Base-by-base conservation (phyloP, 2,888 invertebrate genomes). In the Sinhomidia bicolor region DNA sequence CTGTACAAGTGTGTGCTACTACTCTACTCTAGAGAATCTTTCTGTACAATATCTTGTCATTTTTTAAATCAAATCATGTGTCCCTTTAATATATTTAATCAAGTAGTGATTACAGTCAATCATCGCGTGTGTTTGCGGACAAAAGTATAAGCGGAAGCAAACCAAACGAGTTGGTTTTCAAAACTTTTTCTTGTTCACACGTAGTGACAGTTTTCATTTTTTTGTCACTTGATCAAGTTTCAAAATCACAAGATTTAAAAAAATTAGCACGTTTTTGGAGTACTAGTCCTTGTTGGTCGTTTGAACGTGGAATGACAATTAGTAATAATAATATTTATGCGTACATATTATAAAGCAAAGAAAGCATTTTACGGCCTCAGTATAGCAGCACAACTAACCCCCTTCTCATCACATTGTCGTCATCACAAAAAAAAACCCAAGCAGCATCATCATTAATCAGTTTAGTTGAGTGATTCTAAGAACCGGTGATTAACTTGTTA, bases 131-230 rank as follows among this genome's bases (percentile, higher is more conserved):
- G 36, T 7, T n/a, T n/a, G 20, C 7, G 17, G n/a, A n/a, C n/a
- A n/a, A n/a, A n/a, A 65, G n/a, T 32, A 5, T 20, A 26, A 23
- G 65, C 65, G 65, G 65, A 65, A 65, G 65, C n/a, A n/a, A n/a
- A n/a, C n/a, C 5, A 32, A 36, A 36, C 32, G 0, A 65, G 17
- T 65, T n/a, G 29, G 1, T 29, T 62, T 62, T 32, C n/a, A n/a
- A 65, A 65, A 5, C 32, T 7, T 65, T 29, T 12, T 17, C 26
- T 17, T 14, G 14, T 14, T 29, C 29, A 10, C 62, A 29, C 44
- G 14, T 60, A 26, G 23, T 32, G 26, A 44, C 44, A 5, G 62
- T 29, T 9, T 9, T 62, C 2, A n/a, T 62, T 29, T 2, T 12
- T n/a, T 29, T 29, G 10, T 14, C 10, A 29, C 6, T 26, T 62